phyloP scores from a whole-genome alignment of 2,797 vertebrate genomes.

The Coranthus polyacanthus region DNA sequence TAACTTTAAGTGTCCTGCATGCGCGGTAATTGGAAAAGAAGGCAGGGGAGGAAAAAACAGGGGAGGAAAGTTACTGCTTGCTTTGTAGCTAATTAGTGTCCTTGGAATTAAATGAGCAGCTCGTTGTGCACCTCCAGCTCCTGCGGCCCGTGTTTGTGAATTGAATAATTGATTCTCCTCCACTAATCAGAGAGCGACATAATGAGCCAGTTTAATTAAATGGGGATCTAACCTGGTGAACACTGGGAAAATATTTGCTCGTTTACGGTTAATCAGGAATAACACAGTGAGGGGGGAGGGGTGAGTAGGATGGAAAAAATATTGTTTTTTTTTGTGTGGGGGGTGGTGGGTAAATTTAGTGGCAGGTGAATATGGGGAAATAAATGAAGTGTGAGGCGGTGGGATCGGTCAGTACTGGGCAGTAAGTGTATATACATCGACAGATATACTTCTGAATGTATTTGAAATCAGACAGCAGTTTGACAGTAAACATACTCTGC shows the following conservation, averaged over 20 bases:
- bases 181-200: slow-evolving; percentile 99
- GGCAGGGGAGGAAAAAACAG: slow-evolving; percentile 44
- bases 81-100: slow-evolving; percentile 99
- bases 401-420: neutral
- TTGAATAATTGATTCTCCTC: slow-evolving; percentile 99
- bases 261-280: slow-evolving; percentile 96
- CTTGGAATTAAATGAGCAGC: slow-evolving; percentile 99
- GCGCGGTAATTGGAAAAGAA: slow-evolving; percentile 89
- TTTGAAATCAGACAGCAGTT: too few relatives aligned
- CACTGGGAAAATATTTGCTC: slow-evolving; percentile 99
- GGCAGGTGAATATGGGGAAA: slow-evolving; percentile 1
- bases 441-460: too few relatives aligned
- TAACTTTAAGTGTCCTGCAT: slow-evolving; percentile 83
- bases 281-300: slow-evolving; percentile 68
- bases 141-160: slow-evolving; percentile 89
- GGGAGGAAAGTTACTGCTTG: slow-evolving; percentile 93
- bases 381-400: slow-evolving; percentile 10
- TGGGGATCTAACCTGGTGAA: slow-evolving; percentile 99
- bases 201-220: slow-evolving; percentile 99
- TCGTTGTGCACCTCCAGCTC: slow-evolving; percentile 96
- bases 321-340: slow-evolving; percentile 47
- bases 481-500: too few relatives aligned
- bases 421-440: too few relatives aligned
- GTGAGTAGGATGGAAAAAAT: slow-evolving; percentile 36
- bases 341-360: slow-evolving; percentile 17